These are phyloP conservation scores for Dissostichus mawsoni DNA, from an alignment of 2,113 vertebrate genomes.

Conservation along the genomic window DNA sequence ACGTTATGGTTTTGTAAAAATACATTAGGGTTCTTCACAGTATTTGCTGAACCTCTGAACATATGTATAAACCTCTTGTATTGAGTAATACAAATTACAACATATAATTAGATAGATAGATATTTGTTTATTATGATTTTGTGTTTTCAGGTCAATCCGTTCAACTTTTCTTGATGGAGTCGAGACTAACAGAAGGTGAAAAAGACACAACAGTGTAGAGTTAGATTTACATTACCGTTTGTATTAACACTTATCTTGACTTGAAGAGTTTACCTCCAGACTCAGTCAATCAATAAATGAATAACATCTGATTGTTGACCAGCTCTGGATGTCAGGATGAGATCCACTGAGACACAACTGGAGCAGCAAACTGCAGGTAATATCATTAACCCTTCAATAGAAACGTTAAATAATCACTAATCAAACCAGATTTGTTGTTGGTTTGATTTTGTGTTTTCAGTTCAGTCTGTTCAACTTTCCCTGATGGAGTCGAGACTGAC, in stretches of 20 bases:
- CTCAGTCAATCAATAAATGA: too few relatives aligned
- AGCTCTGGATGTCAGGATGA: conserved; percentile 6
- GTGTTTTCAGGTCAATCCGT: conserved; percentile 11
- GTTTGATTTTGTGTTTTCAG: conserved; percentile 2
- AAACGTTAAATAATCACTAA: background rate
- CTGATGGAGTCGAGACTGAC: conserved; percentile 14
- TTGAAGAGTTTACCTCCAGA: too few relatives aligned
- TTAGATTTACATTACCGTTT: too few relatives aligned
- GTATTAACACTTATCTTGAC: too few relatives aligned
- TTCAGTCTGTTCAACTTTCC: background rate
- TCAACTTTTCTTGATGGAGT: conserved; percentile 9
- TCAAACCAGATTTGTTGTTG: background rate
- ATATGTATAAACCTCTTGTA: too few relatives aligned
- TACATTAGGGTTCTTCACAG: too few relatives aligned
- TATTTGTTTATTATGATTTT: background rate
- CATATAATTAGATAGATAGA: background rate
- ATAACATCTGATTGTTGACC: too few relatives aligned
- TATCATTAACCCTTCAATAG: background rate
- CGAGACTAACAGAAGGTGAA: background rate
- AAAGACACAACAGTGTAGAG: conserved; percentile 13
- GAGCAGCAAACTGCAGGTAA: conserved; percentile 20
- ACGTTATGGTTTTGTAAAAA: background rate
- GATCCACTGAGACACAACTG: background rate
- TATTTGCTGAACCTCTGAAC: too few relatives aligned
- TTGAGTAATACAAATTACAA: too few relatives aligned